Evolutionary conservation across 1,140 invertebrate species (phyloP).

Genomic region (Leptinotarsa undecemlineata): DNA sequence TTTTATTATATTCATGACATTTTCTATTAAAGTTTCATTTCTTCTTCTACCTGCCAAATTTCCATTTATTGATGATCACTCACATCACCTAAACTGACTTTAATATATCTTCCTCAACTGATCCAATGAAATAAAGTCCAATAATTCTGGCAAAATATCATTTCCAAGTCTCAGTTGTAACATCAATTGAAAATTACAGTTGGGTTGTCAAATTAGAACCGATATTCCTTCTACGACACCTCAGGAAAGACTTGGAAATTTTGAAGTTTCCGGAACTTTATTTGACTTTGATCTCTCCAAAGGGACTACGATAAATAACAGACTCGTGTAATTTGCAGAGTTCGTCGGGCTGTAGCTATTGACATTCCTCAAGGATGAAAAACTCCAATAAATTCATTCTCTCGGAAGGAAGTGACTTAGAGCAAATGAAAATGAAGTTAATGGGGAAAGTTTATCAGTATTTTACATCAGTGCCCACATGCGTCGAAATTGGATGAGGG

Average conservation of each 20-base stretch:
- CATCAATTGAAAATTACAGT: slow-evolving; percentile 25
- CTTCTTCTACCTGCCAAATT: no score
- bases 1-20: no score
- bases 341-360: slow-evolving; percentile 22
- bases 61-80: no score
- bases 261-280: slow-evolving; percentile 24
- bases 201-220: slow-evolving; percentile 14
- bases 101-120: no score
- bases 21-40: no score
- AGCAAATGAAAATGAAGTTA: not conserved
- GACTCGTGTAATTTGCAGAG: not conserved
- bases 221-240: slow-evolving; percentile 20
- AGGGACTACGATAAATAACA: slow-evolving; percentile 21
- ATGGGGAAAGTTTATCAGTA: not conserved
- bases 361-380: slow-evolving; percentile 27
- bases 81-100: no score
- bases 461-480: not conserved
- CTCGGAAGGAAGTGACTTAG: not conserved
- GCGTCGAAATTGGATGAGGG: not conserved
- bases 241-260: slow-evolving; percentile 11
- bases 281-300: slow-evolving; percentile 23
- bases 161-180: slow-evolving; percentile 12
- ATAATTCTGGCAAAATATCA: not conserved
- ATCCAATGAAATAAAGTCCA: no score
- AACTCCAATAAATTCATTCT: not conserved